Evolutionary conservation across 1,140 invertebrate genomes (phyloP), one percentile per base, ranked within the genome.

Genomic region (Eumeta japonica): DNA sequence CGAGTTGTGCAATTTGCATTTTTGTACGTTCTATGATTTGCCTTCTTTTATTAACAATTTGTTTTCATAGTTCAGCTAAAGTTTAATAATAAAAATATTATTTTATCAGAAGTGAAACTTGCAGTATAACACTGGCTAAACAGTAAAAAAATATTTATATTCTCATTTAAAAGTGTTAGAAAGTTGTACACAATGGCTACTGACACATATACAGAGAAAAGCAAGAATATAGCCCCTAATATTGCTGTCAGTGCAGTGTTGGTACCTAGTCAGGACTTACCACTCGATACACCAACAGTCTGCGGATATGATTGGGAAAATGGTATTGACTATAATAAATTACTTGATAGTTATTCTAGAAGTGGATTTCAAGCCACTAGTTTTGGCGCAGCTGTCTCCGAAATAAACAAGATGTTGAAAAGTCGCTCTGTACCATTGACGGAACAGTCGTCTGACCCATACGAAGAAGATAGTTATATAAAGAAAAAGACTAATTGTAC

Each of bases 341-440:
- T 99, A 12, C 78, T 99, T 3, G 67, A 88, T 40, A 86, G 86
- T 13, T 98, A 91, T 61, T 61, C 79, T 30, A 78, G 80, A 35
- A 90, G 86, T 28, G 97, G 97, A 29, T 98, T 98, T 67, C 97
- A 99, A 81, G 94, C 97, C 1, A 96, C 94, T 0, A 94, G 89
- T 79, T 92, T 98, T 73, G 94, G 90, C 0, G 75, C 86, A 55
- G 92, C 93, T 9, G 86, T 97, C 1, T 78, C 90, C 35, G 92
- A 97, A 83, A 88, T 98, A 31, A 89, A 92, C 48, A 87, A 83
- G 82, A 98, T 98, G 94, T 82, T 97, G 50, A 75, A 83, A 54
- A 81, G 81, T 54, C 77, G 87, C 46, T 77, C 80, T 13, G 62
- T 82, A 47, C 80, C 83, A 2, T 62, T 92, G 3, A 73, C 78